Conservation (phyloP, 2,888 invertebrate species). For the Microplitis deprimator region DNA sequence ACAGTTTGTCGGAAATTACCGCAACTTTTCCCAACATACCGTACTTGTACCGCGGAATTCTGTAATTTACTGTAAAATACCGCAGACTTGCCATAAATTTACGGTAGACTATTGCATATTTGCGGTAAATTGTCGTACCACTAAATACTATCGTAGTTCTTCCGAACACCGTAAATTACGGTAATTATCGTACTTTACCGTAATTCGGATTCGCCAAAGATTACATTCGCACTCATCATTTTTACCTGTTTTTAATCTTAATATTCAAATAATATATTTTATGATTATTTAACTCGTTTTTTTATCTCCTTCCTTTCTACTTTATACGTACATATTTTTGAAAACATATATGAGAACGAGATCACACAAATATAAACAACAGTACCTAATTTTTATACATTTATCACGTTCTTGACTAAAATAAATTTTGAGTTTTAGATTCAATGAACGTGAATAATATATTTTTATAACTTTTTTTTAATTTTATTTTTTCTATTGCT, state of each 20-base stretch:
- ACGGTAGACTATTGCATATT: no score
- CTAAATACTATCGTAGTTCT: no score
- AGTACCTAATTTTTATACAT: conserved; percentile 52
- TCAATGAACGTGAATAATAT: conserved; percentile 33
- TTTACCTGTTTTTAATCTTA: neutral
- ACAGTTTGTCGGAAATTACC: no score
- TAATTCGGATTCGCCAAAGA: no score
- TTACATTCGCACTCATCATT: conserved; percentile 3
- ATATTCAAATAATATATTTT: neutral
- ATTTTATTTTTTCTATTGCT: conserved; percentile 14
- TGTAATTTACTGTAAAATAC: no score
- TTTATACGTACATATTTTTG: conserved; percentile 35
- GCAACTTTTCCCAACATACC: no score
- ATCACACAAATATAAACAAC: conserved; percentile 48
- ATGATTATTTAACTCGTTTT: neutral
- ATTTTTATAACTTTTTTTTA: conserved; percentile 3
- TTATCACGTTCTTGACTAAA: conserved; percentile 51
- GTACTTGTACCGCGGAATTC: no score
- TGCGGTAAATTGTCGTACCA: no score
- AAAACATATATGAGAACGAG: conserved; percentile 47
- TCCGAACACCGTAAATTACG: no score
- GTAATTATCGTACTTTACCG: no score
- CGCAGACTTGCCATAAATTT: no score
- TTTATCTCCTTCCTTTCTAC: neutral
- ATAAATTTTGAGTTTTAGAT: conserved; percentile 22